Evolutionary conservation across 1,140 invertebrate genomes (phyloP), one percentile per base, ranked within the genome.

Genomic region (Leptopilina boulardi): DNA sequence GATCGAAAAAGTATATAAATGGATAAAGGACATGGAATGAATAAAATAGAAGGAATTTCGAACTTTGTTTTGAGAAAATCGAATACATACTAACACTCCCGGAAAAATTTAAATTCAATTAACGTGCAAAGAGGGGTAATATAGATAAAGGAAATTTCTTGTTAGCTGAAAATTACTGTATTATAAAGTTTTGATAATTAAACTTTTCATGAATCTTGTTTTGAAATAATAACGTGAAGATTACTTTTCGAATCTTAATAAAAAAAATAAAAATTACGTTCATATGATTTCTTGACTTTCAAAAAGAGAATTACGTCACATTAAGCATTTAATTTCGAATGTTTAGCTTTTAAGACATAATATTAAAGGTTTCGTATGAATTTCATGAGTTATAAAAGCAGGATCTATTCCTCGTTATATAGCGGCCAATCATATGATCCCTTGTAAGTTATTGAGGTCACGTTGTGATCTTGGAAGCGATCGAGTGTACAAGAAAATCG

Each of bases 381-480:
- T 13, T 56, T 56, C 11, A 11, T 9, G 19, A 2, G 54, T 10
- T 15, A 8, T 66, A 26, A 66, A 30, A 23, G 26, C 8, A 30
- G 59, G 26, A 30, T 66, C 23, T 34, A 30, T 34, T 66, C 23
- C 59, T 66, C 23, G 59, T 66, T 66, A 66, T n/a, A n/a, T 30
- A 13, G 59, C 59, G n/a, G 21, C 13, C 15, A 66, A 66, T 66
- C 26, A 23, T 30, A 66, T 30, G 23, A 66, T 66, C 6, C 23
- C 23, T 66, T 66, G 10, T 66, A 23, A 66, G 26, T 66, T 66
- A 66, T 66, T 66, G 26, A 66, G 59, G 23, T 66, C 59, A 66
- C 23, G 23, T 66, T 23, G 26, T 66, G 26, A 66, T 66, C 26
- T 30, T 34, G 13, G 15, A 66, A 66, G 15, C 59, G 26, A 66